Conservation (phyloP, 1,140 invertebrate genomes). For the Heterodera schachtii region DNA sequence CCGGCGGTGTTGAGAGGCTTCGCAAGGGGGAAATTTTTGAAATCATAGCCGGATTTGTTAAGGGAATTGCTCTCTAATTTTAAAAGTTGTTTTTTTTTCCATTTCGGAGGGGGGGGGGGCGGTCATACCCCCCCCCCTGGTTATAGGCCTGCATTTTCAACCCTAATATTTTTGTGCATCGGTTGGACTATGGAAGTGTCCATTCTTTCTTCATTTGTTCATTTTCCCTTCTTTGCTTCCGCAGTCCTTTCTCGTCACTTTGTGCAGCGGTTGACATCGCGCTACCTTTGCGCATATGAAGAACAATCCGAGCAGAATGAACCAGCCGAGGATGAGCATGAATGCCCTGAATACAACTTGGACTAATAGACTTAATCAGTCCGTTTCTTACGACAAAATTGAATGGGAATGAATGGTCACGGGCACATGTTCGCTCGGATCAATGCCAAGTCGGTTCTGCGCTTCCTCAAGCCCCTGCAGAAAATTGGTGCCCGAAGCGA, state of each 20-base stretch:
- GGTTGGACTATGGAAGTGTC: too few relatives aligned
- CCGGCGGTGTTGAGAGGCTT: too few relatives aligned
- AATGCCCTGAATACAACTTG: not conserved
- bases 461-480: not conserved
- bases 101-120: too few relatives aligned
- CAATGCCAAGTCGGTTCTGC: not conserved
- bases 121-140: too few relatives aligned
- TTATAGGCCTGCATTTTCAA: too few relatives aligned
- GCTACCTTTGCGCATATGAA: not conserved
- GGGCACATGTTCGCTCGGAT: not conserved
- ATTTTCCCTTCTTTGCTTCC: not conserved
- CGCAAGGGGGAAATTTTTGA: too few relatives aligned
- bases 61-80: too few relatives aligned
- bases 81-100: too few relatives aligned
- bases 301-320: not conserved
- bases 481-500: not conserved
- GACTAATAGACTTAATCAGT: not conserved
- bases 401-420: not conserved
- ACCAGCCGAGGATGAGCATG: not conserved
- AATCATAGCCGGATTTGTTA: too few relatives aligned
- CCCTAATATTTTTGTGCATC: too few relatives aligned
- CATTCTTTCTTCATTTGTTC: too few relatives aligned
- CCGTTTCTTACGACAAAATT: not conserved
- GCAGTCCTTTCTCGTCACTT: not conserved
- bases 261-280: not conserved